phyloP scores from a whole-genome alignment of 2,888 invertebrate species.

The Ecliptopera silaceata region DNA sequence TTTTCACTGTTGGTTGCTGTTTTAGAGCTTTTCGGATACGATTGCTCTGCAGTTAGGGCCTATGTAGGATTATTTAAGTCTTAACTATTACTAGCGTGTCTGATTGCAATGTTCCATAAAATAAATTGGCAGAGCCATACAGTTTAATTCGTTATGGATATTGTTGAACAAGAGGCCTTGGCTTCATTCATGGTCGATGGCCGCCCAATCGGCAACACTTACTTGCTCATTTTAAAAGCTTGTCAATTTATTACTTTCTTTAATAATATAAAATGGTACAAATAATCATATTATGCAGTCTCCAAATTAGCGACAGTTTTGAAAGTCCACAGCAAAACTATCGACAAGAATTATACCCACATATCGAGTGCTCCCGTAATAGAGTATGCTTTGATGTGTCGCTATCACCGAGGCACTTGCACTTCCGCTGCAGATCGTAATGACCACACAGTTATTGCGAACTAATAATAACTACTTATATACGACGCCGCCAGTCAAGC shows the following conservation, averaged over 20 bases:
- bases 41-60: not conserved
- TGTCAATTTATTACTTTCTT: too few relatives aligned
- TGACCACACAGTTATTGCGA: slow-evolving; percentile 10
- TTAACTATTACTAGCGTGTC: slow-evolving; percentile 5
- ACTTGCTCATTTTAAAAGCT: too few relatives aligned
- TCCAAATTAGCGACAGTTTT: not conserved
- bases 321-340: not conserved
- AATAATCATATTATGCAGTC: not conserved
- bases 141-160: slow-evolving; percentile 16
- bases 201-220: too few relatives aligned
- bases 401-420: slow-evolving; percentile 11
- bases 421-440: slow-evolving; percentile 16
- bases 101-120: slow-evolving; percentile 13
- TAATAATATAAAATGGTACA: too few relatives aligned
- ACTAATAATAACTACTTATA: slow-evolving; percentile 21
- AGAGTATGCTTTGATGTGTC: slow-evolving; percentile 16
- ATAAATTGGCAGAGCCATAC: slow-evolving; percentile 19
- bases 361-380: slow-evolving; percentile 6
- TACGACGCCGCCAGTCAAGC: not conserved
- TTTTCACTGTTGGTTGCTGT: slow-evolving; percentile 24
- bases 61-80: slow-evolving; percentile 4
- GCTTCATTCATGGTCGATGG: too few relatives aligned
- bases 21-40: not conserved
- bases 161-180: not conserved
- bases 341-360: not conserved